Evolutionary conservation across 2,113 vertebrate genomes (phyloP).

Genomic region (Smithornis capensis): DNA sequence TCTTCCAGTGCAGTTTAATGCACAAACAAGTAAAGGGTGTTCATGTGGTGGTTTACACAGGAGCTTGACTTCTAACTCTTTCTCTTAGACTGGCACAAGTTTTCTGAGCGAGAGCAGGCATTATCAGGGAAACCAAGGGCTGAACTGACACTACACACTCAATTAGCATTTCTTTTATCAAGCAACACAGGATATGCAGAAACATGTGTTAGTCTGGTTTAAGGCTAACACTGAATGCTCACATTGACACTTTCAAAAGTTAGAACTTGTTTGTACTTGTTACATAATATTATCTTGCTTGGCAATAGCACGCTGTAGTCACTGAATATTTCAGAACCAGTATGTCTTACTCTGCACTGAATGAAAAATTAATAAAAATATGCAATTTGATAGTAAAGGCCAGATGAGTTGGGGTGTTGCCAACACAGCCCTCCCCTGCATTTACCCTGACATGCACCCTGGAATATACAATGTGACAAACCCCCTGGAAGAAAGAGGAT

Average conservation of each 20-base stretch:
- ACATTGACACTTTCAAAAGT: neutral
- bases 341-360: neutral
- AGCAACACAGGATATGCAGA: neutral
- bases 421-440: neutral
- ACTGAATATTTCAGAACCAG: neutral
- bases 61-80: neutral
- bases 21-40: neutral
- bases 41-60: neutral
- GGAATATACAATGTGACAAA: neutral
- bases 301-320: neutral
- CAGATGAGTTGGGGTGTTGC: neutral
- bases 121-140: neutral
- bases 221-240: neutral
- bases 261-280: neutral
- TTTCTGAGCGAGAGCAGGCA: neutral
- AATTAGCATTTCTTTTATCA: slow-evolving; percentile 3
- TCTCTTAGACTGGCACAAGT: neutral
- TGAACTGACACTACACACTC: neutral
- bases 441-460: neutral
- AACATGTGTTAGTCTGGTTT: neutral
- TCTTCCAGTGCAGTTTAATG: neutral
- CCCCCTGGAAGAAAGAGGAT: neutral
- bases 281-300: neutral
- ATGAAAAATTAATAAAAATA: slow-evolving; percentile 20
- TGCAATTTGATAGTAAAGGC: neutral